phyloP scores from a whole-genome alignment of 2,888 invertebrate species.

The Platycnemis pennipes region DNA sequence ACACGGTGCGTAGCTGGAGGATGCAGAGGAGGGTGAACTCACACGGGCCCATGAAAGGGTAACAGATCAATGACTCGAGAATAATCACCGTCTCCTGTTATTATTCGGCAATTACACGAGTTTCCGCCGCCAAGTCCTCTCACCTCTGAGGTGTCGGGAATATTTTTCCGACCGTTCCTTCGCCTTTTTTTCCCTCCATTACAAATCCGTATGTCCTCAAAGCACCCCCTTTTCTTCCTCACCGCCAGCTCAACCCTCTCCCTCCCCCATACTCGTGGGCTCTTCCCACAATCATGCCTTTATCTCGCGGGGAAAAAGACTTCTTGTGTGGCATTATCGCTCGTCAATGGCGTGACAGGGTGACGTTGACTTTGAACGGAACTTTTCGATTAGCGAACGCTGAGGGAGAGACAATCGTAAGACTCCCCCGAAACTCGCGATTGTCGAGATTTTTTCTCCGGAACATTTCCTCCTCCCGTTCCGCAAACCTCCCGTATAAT shows the following conservation, averaged over 20 bases:
- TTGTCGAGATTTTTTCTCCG: neutral
- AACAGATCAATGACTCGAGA: slow-evolving; percentile 9
- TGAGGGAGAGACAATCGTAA: neutral
- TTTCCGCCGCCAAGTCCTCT: neutral
- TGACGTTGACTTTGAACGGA: neutral
- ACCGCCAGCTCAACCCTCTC: neutral
- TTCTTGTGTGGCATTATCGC: slow-evolving; percentile 8
- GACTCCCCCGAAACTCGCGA: neutral
- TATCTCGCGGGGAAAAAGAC: neutral
- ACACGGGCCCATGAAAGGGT: neutral
- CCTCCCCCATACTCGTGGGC: neutral
- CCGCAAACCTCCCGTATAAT: neutral
- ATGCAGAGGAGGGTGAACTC: neutral
- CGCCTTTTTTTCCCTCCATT: neutral
- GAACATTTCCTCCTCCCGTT: neutral
- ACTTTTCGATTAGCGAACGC: slow-evolving; percentile 35
- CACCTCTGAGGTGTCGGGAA: neutral
- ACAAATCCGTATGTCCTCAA: neutral
- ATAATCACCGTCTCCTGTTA: slow-evolving; percentile 16
- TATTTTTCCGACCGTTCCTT: neutral
- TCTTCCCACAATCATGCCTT: slow-evolving; percentile 19
- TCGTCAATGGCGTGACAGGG: slow-evolving; percentile 22
- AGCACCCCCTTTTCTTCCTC: neutral
- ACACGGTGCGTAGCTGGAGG: neutral
- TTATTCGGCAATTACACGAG: slow-evolving; percentile 5